Conservation (phyloP, 1,140 invertebrate genomes). For the Drosophila ohnishii region DNA sequence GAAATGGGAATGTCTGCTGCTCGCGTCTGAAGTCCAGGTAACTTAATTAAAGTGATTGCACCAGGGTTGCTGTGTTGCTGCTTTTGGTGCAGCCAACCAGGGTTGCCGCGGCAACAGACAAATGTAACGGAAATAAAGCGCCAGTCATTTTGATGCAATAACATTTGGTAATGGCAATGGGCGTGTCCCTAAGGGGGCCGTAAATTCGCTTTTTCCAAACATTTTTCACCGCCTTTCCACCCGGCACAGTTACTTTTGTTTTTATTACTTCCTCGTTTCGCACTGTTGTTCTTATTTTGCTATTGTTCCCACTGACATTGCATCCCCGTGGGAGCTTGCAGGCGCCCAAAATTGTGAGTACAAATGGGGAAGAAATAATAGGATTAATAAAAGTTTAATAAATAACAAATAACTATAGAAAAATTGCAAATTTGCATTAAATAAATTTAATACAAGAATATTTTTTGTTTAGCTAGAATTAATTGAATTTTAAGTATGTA, state of each 20-base stretch:
- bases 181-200: conserved; percentile 34
- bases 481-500: too few species aligned
- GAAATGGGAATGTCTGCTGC: conserved; percentile 16
- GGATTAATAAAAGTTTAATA: not conserved
- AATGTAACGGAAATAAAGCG: conserved; percentile 24
- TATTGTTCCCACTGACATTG: conserved; percentile 65
- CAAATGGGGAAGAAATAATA: conserved; percentile 4
- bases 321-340: conserved; percentile 72
- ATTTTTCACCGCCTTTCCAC: conserved; percentile 48
- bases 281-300: conserved; percentile 54
- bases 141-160: conserved; percentile 56
- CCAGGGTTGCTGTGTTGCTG: conserved; percentile 15
- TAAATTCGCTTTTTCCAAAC: conserved; percentile 72
- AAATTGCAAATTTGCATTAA: too few species aligned
- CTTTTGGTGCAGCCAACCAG: conserved; percentile 1
- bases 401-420: not conserved
- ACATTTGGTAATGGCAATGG: conserved; percentile 69
- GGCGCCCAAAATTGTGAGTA: conserved; percentile 53
- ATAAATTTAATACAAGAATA: too few species aligned
- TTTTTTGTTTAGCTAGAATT: too few species aligned
- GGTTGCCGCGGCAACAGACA: conserved; percentile 48
- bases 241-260: conserved; percentile 22
- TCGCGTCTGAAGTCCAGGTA: conserved; percentile 26
- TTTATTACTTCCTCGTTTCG: conserved; percentile 50
- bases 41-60: conserved; percentile 56